A percentile compares a stretch with the other conserved stretches of the same genome.
Evolutionary conservation across 1,140 invertebrate species (phyloP).

Genomic region (Lasioglossum albipes): DNA sequence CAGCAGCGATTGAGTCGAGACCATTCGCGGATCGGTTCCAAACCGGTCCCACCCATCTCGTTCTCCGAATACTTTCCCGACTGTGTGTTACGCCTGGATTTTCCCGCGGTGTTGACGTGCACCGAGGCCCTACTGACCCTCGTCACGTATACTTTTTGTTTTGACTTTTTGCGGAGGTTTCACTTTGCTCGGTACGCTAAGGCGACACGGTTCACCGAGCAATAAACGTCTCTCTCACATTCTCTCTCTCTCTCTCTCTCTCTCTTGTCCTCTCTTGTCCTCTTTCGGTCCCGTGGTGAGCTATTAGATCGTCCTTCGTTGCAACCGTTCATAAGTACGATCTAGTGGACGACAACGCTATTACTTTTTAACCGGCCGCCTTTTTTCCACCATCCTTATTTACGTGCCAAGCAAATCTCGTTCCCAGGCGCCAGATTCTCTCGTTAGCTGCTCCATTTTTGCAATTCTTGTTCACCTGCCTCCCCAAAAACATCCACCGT

Average conservation of each 20-base stretch:
- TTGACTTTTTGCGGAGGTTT: constrained; percentile 38
- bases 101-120: constrained; percentile 43
- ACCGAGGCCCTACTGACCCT: constrained; percentile 44
- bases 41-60: no score
- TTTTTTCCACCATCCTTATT: constrained; percentile 30
- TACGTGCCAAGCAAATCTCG: constrained; percentile 39
- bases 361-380: constrained; percentile 42
- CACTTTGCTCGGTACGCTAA: constrained; percentile 49
- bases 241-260: constrained; percentile 52
- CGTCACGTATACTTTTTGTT: constrained; percentile 44
- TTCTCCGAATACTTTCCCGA: neutral
- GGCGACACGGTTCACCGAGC: constrained; percentile 47
- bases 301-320: constrained; percentile 52
- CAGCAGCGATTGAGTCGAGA: neutral
- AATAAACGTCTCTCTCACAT: constrained; percentile 47
- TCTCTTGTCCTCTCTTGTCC: constrained; percentile 17
- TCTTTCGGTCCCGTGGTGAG: constrained; percentile 19
- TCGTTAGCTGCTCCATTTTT: constrained; percentile 17
- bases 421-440: constrained; percentile 22
- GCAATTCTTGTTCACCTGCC: neutral
- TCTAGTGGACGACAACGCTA: constrained; percentile 38
- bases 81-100: constrained; percentile 32
- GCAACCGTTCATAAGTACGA: constrained; percentile 47
- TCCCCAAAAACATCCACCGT: neutral
- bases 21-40: no score